Evolutionary conservation across 2,888 invertebrate genomes (phyloP).

Genomic region (Mimas tiliae): DNA sequence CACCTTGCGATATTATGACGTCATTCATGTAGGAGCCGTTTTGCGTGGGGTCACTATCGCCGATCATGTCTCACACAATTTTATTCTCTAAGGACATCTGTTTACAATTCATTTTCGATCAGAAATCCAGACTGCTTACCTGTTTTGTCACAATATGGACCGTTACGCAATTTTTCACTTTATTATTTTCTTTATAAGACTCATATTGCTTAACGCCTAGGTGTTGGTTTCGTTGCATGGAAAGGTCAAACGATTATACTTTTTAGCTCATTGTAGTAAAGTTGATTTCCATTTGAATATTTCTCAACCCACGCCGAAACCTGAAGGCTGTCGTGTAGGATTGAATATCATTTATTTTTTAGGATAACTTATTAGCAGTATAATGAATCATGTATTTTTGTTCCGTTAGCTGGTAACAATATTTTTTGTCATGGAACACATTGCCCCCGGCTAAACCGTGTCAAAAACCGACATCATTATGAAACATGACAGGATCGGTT

Average conservation of each 20-base stretch:
- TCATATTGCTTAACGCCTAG: neutral
- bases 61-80: neutral
- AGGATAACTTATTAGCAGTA: conserved; percentile 3
- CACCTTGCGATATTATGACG: conserved; percentile 23
- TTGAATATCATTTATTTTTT: conserved; percentile 14
- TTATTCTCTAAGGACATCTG: neutral
- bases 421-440: neutral
- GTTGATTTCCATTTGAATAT: neutral
- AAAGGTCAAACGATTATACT: neutral
- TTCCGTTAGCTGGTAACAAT: conserved; percentile 8
- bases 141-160: neutral
- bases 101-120: neutral
- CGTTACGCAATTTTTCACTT: neutral
- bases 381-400: conserved; percentile 10
- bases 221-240: neutral
- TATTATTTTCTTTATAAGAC: neutral
- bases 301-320: conserved; percentile 11
- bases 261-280: neutral
- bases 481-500: neutral
- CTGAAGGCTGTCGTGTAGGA: conserved; percentile 20
- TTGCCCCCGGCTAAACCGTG: neutral
- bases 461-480: neutral
- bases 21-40: conserved; percentile 20
- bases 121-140: neutral
- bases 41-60: conserved; percentile 4